Evolutionary conservation across 2,797 vertebrate species (phyloP).

Genomic region (Pygocentrus nattereri): DNA sequence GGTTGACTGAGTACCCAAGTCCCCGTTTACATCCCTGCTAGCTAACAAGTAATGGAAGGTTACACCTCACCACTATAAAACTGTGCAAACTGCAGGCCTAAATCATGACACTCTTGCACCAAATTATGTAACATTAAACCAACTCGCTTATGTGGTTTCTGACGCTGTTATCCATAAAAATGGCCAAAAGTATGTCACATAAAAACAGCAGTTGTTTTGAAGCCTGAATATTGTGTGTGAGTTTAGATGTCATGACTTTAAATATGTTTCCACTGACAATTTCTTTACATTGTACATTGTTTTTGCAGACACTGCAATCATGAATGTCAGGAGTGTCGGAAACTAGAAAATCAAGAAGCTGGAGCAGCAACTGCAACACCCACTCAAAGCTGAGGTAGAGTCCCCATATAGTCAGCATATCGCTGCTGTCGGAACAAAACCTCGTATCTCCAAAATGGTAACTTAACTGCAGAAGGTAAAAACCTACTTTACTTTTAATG

Average conservation of each 20-base stretch:
- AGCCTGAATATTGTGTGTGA: not conserved
- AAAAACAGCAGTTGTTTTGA: not conserved
- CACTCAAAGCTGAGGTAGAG: constrained; percentile 61
- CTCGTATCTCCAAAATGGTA: too few relatives aligned
- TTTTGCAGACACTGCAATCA: constrained; percentile 69
- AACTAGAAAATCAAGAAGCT: constrained; percentile 41
- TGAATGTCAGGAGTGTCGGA: constrained; percentile 77
- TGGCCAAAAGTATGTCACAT: not conserved
- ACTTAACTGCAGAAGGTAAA: too few relatives aligned
- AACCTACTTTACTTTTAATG: too few relatives aligned
- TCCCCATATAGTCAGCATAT: not conserved
- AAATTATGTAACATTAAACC: too few relatives aligned
- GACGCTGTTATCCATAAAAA: not conserved
- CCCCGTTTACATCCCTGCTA: too few relatives aligned
- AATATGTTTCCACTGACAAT: not conserved
- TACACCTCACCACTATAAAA: too few relatives aligned
- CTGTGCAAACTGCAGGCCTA: too few relatives aligned
- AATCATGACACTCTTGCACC: too few relatives aligned
- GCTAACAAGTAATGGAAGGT: too few relatives aligned
- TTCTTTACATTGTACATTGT: constrained; percentile 1
- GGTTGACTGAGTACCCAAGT: too few relatives aligned
- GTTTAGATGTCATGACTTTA: not conserved
- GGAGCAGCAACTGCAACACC: constrained; percentile 46
- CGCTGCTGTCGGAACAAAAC: too few relatives aligned
- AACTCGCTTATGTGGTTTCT: too few relatives aligned